Evolutionary conservation across 2,797 vertebrate genomes (phyloP), one percentile per base, ranked within the genome.

Genomic region (Eurystomus glaucurus): DNA sequence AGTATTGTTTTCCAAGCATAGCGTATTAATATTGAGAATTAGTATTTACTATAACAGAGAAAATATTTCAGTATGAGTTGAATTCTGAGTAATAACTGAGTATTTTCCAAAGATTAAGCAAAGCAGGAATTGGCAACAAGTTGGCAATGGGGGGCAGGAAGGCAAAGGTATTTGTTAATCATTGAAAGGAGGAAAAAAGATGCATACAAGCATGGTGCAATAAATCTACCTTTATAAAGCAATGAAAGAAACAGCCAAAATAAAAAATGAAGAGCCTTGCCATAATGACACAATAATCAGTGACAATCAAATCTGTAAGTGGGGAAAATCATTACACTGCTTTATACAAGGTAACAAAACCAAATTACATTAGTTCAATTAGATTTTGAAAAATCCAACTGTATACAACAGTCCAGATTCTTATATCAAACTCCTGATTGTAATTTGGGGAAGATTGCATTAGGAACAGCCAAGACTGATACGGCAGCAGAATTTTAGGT

Each of bases 201-300:
- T 37, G 31, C 21, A 29, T 43, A 50, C 58, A 64, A 50, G 29
- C 43, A 55, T 28, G 43, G 60, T 74, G 48, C 74, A 80, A 82
- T 76, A 92, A 92, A 90, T 68, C 43, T 61, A 51, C 55, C 29
- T 91, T 80, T 50, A 64, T 62, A 68, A 90, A 93, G 45, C 76
- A 85, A 82, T 60, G 58, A 86, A 93, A 78, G 21, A 78, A 86
- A 64, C 48, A 79, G 31, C 15, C 28, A 79, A 94, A 90, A 72
- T 0, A 85, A 75, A 89, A 93, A 77, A 82, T 45, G 6, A 68
- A 75, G 51, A 71, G 50, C 50, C 26, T 88, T 70, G 33, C 33
- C 50, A 51, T 23, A 25, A 46, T 39, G 64, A 57, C 54, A 39
- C 33, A 80, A 28, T 19, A 62, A 70, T 52, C 37, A 57, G 28